Percentiles rank a stretch among this genome's conserved stretches.
Evolutionary conservation across 2,113 vertebrate genomes (phyloP).

Genomic region (Chiloscyllium plagiosum): DNA sequence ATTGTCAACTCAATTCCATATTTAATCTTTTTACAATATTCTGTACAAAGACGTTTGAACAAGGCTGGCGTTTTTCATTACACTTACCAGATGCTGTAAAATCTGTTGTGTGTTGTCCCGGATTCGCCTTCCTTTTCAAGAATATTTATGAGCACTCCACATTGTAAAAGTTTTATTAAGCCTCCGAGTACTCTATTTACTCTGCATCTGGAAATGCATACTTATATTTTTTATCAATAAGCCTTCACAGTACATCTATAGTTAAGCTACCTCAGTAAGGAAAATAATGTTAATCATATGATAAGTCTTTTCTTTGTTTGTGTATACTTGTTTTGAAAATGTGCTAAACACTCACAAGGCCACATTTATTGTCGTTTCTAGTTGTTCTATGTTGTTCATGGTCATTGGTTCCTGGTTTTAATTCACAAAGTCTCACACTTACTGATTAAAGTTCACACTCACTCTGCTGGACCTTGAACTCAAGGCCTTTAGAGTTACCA

Average conservation of each 20-base stretch:
- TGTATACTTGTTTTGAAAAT: neutral
- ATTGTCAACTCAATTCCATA: neutral
- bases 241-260: neutral
- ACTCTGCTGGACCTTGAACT: neutral
- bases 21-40: neutral
- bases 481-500: neutral
- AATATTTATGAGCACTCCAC: neutral
- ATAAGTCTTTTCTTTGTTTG: neutral
- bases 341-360: neutral
- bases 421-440: neutral
- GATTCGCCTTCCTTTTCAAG: neutral
- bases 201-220: slow-evolving; percentile 1
- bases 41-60: neutral
- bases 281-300: neutral
- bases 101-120: neutral
- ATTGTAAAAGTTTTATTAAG: slow-evolving; percentile 32
- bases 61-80: slow-evolving; percentile 8
- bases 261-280: neutral
- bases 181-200: neutral
- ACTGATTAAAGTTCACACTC: neutral
- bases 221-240: neutral
- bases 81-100: neutral
- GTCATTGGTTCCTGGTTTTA: neutral
- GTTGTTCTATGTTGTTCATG: neutral
- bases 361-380: neutral